These are phyloP conservation scores for Oopsacas minuta DNA, from an alignment of 37 sponge, comb jelly and placozoan species.

Conservation along the genomic window DNA sequence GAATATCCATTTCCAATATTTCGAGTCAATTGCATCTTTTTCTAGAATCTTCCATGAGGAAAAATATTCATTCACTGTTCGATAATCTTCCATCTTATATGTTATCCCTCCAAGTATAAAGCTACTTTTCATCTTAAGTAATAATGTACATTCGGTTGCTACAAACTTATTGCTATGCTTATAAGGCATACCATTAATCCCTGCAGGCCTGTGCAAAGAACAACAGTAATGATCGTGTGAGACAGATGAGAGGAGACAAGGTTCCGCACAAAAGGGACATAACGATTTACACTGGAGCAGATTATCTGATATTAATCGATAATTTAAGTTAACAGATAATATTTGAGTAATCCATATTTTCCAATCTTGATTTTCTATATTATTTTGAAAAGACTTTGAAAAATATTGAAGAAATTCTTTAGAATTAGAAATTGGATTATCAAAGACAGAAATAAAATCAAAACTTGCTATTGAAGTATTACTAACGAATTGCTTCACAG, in stretches of 20 bases:
- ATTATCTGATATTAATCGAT: not conserved
- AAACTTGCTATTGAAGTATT: not conserved
- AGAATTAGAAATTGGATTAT: not conserved
- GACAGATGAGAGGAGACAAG: not conserved
- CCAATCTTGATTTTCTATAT: not conserved
- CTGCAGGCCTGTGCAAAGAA: not conserved
- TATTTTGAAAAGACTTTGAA: not conserved
- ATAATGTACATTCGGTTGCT: not conserved
- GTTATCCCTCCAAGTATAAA: not conserved
- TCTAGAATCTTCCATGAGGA: not conserved
- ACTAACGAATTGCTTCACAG: not conserved
- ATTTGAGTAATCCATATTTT: not conserved
- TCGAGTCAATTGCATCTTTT: not conserved
- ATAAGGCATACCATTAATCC: not conserved
- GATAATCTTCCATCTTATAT: not conserved
- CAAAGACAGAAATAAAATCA: not conserved
- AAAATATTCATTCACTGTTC: not conserved
- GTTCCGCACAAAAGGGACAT: not conserved
- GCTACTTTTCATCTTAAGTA: not conserved
- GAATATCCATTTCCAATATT: not conserved
- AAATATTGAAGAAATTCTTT: not conserved
- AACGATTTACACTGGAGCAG: not conserved
- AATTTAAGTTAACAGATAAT: not conserved
- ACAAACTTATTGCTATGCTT: not conserved
- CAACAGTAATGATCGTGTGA: not conserved